Evolutionary conservation across 2,797 vertebrate species (phyloP), one percentile per base, ranked within the genome.

Genomic region (Sebastolobus alascanus): DNA sequence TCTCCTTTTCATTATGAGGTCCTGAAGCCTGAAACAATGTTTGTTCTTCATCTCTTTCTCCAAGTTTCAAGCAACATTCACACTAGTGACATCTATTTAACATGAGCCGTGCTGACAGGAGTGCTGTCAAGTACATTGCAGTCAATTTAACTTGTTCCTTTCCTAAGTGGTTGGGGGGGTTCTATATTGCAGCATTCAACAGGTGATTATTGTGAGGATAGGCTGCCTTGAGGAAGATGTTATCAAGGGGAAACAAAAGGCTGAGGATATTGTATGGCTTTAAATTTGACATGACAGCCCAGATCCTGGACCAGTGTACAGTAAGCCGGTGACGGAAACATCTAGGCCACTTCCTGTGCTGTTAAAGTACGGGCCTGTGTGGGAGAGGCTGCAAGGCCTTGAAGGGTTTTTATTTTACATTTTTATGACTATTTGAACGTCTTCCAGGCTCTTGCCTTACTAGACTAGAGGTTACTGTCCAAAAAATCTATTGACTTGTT

Each of bases 241-340:
- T 79, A 81, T 81, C 67, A 59, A 56, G 70, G 46, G 63, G 54
- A 79, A 82, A 76, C 66, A 68, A 52, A 52, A 61, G 16, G 33
- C 7, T 56, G 61, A 82, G 31, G 60, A 80, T 33, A 59, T 8
- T 60, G 22, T 55, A 3, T 13, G n/a, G 67, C 43, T 84, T 73
- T 63, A 3, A 3, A 71, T 75, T 77, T 77, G 9, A 59, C 33
- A 52, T 33, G 43, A 60, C 63, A 55, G 25, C 65, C 20, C 60
- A 12, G 59, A 67, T 16, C 31, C 43, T 54, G 59, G 46, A 67
- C 46, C 59, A 38, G 40, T 8, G 64, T 52, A 25, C 25, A 25
- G 25, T 25, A 2, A 74, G 52, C 33, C 46, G 8, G 46, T 52
- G 16, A 56, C 13, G 37, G 43, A 76, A 69, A 59, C 2, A 33